These are phyloP conservation scores for Nannoperca obscura DNA, from an alignment of 2,797 vertebrate species.

Conservation along the genomic window DNA sequence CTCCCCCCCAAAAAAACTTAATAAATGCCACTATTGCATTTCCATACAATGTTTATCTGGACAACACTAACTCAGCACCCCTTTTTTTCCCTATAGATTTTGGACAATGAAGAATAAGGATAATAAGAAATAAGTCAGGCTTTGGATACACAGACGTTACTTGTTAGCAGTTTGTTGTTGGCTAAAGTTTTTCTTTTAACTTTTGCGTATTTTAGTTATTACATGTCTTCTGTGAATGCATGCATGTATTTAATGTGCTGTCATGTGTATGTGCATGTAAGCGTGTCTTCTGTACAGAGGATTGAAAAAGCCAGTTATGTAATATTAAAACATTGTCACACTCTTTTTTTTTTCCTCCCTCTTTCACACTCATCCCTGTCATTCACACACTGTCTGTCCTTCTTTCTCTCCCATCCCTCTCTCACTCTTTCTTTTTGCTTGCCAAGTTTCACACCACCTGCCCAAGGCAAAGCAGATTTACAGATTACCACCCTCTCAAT, in stretches of 20 bases:
- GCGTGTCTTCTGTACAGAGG: slow-evolving; percentile 66
- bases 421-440: slow-evolving; percentile 41
- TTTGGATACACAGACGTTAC: not conserved
- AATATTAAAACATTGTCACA: slow-evolving; percentile 63
- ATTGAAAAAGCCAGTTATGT: slow-evolving; percentile 75
- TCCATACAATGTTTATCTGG: not conserved
- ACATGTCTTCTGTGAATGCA: not conserved
- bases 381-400: slow-evolving; percentile 49
- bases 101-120: not conserved
- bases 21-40: not conserved
- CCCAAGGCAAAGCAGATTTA: slow-evolving; percentile 85
- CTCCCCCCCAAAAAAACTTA: not conserved
- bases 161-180: not conserved
- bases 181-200: not conserved
- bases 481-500: slow-evolving; percentile 83
- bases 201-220: not conserved
- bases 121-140: not conserved
- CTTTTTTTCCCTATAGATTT: not conserved
- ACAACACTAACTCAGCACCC: not conserved
- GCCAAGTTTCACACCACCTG: slow-evolving; percentile 84
- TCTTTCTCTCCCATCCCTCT: slow-evolving; percentile 18
- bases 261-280: slow-evolving; percentile 47
- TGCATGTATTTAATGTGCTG: slow-evolving; percentile 29
- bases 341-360: slow-evolving; percentile 37
- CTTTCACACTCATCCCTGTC: slow-evolving; percentile 67